Base-by-base conservation (phyloP, 2,888 invertebrate species). In the Mimas tiliae region DNA sequence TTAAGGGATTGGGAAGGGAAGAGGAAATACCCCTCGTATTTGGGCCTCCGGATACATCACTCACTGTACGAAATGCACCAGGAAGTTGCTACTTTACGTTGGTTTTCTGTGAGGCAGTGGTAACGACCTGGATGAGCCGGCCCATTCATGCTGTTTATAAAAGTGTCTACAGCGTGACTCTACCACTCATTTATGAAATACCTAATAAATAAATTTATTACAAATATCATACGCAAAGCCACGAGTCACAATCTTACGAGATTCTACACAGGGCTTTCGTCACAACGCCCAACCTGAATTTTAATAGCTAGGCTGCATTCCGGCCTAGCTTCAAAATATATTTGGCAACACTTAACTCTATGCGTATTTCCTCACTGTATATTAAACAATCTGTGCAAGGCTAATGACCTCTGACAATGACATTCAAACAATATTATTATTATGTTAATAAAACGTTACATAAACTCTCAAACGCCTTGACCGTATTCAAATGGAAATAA, bases 351-450 rank as follows among this genome's bases (percentile, higher is more conserved):
- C 14, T 27, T 34, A 50, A 27, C 4, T 7, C 34, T 51, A 38
- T 11, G 14, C 4, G 1, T 19, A 50, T 51, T 64, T 64, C 34
- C 19, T 51, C 38, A 64, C 8, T 47, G 2, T 51, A 51, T 45
- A 45, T 14, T 34, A 48, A 55, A 11, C 58, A 51, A 21, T 63
- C 16, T 55, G 58, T 52, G 48, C 62, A 63, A 58, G 66, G 65
- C 3, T 51, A 63, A 51, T 69, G 58, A 67, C 65, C 68, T 67
- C 51, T 69, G 55, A 67, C 58, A 65, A 34, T 66, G 68, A 65
- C 65, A 27, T 65, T 64, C 42, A 58, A 63, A 19, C 11, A 38
- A 27, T 67, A 33, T 53, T 19, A 51, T 48, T 21, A 48, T 42
- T 53, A 9, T 27, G 62, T 62, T 52, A n/a, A 6, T 1, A 16